phyloP scores from a whole-genome alignment of 2,888 invertebrate genomes.

The Arctia plantaginis region DNA sequence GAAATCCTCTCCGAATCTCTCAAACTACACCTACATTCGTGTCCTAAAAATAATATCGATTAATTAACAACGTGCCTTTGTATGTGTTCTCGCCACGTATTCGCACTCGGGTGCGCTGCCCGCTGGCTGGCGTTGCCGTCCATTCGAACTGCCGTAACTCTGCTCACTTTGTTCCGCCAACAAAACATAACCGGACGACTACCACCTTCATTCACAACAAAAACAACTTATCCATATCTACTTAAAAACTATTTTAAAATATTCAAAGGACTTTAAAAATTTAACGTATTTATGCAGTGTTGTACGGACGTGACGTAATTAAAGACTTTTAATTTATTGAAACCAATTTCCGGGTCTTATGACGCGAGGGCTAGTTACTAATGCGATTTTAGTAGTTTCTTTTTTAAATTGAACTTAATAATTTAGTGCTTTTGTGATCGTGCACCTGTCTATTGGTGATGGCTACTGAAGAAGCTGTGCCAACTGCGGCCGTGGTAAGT shows the following conservation, averaged over 20 bases:
- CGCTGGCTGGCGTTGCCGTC: conserved; percentile 67
- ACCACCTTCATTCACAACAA: conserved; percentile 58
- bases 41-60: conserved; percentile 47
- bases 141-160: conserved; percentile 77
- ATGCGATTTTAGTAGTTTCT: conserved; percentile 17
- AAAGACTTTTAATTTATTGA: conserved; percentile 18
- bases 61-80: conserved; percentile 15
- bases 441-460: conserved; percentile 53
- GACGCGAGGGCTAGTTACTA: conserved; percentile 15
- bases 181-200: conserved; percentile 86
- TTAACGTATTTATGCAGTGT: conserved; percentile 12
- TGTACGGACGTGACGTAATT: conserved; percentile 12
- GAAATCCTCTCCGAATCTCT: not conserved
- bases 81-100: conserved; percentile 44
- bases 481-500: conserved; percentile 73
- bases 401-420: conserved; percentile 30
- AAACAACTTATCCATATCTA: conserved; percentile 41
- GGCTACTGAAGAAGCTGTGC: conserved; percentile 74
- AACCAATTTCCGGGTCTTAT: conserved; percentile 36
- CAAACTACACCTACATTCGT: conserved; percentile 4
- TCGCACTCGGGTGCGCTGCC: conserved; percentile 76
- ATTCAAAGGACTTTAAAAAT: conserved; percentile 19
- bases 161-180: conserved; percentile 82
- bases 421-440: conserved; percentile 46
- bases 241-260: conserved; percentile 28